Evolutionary conservation across 2,888 invertebrate genomes (phyloP).

Genomic region (Tetragonula carbonaria): DNA sequence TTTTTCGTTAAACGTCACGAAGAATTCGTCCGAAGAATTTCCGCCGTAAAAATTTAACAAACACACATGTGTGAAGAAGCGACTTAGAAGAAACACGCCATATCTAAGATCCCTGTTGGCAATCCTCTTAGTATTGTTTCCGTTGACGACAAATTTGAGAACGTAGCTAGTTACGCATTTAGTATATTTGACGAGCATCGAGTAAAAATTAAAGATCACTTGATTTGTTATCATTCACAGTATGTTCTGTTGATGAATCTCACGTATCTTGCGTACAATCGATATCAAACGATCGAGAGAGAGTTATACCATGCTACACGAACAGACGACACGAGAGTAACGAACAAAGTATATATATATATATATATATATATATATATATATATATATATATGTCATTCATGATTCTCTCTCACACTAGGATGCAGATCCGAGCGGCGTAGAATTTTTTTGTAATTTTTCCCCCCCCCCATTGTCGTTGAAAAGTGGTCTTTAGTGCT

Average conservation of each 20-base stretch:
- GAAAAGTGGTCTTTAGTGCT: slow-evolving; percentile 81
- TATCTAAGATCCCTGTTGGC: slow-evolving; percentile 29
- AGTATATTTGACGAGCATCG: slow-evolving; percentile 20
- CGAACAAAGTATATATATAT: too few species aligned
- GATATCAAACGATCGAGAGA: background rate
- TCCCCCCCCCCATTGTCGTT: slow-evolving; percentile 68
- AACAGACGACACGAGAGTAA: background rate
- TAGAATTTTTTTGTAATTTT: slow-evolving; percentile 29
- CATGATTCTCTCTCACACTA: background rate
- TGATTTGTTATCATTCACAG: background rate
- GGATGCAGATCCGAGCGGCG: background rate
- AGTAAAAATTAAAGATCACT: slow-evolving; percentile 1
- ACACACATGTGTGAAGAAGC: slow-evolving; percentile 38
- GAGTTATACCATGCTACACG: background rate
- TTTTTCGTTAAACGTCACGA: background rate
- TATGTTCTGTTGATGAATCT: background rate
- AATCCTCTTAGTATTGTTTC: slow-evolving; percentile 17
- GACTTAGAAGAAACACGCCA: background rate
- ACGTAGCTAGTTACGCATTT: slow-evolving; percentile 38
- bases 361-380: too few species aligned
- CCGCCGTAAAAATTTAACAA: too few species aligned
- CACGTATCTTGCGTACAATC: background rate
- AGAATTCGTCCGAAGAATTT: too few species aligned
- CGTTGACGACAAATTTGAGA: background rate
- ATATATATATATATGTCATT: background rate